Base-by-base conservation (phyloP, 2,888 invertebrate species). In the Conchocele bisecta region DNA sequence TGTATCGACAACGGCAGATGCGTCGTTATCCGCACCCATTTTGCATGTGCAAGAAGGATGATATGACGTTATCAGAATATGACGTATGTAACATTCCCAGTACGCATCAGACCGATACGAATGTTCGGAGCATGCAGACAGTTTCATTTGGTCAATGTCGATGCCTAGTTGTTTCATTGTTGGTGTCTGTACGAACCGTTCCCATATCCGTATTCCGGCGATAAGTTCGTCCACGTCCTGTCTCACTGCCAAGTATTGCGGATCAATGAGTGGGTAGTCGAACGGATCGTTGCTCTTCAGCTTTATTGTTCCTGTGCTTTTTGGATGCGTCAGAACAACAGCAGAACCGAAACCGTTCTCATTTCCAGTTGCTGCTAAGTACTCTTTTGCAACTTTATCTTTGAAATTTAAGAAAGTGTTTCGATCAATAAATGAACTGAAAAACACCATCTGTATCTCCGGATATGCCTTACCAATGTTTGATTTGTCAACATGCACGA, bases 201-300 rank as follows among this genome's bases (percentile, higher is more conserved):
- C 64, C 64, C 64, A 65, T 3, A 65, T 1, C 20, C 64, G 46
- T 11, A 65, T 65, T 1, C 57, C 56, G 20, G 37, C 53, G 26
- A 65, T 56, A 24, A 48, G 39, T 6, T 24, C 48, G 6, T 46
- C 56, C 26, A 95, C 90, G 86, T 96, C 96, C 42, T 91, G 90
- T 0, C 90, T 85, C 7, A 93, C 89, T 29, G 93, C 91, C 71
- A 97, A 96, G 89, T 98, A 98, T 86, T 97, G 96, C 0, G 98
- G 96, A 91, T 98, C 94, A 90, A 98, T 96, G 35, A 95, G 88
- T 0, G 97, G 97, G 90, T 94, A 94, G 67, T 95, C 94, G 28
- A 94, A 92, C 0, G 96, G 96, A 91, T 97, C 96, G 0, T 93
- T 90, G 75, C 94, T 95, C 54, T 93, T 93, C 24, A 98, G 91